Percentiles rank a stretch among this genome's conserved stretches.
phyloP scores from a whole-genome alignment of 1,140 invertebrate genomes.

The Drosophila quadrilineata region DNA sequence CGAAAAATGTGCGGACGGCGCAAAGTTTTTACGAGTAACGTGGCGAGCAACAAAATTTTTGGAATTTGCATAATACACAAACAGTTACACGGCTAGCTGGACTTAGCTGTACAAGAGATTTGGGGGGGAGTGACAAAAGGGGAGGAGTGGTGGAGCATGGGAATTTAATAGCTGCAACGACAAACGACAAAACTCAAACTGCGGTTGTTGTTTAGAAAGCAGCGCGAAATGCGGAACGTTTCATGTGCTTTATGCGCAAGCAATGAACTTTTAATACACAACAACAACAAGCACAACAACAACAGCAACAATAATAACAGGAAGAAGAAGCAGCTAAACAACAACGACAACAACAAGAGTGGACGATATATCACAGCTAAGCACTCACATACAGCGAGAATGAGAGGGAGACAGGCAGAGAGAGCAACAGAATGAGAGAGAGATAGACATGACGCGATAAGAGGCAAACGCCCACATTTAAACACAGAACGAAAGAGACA shows the following conservation, averaged over 20 bases:
- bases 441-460: conserved; percentile 19
- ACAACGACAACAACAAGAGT: conserved; percentile 39
- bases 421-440: background rate
- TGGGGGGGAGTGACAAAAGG: background rate
- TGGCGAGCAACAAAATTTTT: conserved; percentile 54
- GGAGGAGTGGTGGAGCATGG: background rate
- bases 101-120: background rate
- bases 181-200: conserved; percentile 69
- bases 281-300: conserved; percentile 55
- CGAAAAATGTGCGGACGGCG: conserved; percentile 64
- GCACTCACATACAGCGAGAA: conserved; percentile 47
- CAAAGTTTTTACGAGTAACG: conserved; percentile 66
- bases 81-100: conserved; percentile 9
- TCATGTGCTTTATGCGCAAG: conserved; percentile 77
- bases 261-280: conserved; percentile 79
- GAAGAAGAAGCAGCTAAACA: conserved; percentile 36
- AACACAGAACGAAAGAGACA: background rate
- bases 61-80: conserved; percentile 71
- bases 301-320: conserved; percentile 24
- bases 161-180: conserved; percentile 74
- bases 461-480: conserved; percentile 22
- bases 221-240: conserved; percentile 58
- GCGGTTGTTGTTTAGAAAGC: conserved; percentile 72
- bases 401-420: background rate
- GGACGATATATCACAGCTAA: conserved; percentile 73